A percentile compares a stretch with the other conserved stretches of the same genome.
Conservation (phyloP, 2,888 invertebrate genomes). For the Clostera curtula region DNA sequence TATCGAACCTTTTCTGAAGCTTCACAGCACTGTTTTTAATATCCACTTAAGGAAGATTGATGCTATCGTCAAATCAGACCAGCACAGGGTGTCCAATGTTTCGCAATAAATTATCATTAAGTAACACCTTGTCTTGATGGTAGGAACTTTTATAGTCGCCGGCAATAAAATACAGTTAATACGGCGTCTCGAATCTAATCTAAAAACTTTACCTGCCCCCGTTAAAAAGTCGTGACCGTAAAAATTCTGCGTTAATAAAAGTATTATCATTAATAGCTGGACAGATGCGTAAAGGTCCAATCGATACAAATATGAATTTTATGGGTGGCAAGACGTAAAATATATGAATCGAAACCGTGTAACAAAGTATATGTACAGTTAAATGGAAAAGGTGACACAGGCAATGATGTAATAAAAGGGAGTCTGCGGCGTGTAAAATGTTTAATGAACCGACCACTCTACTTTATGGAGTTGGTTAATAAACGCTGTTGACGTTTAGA, state of each 20-base stretch:
- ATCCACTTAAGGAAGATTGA: slow-evolving; percentile 61
- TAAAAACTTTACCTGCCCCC: slow-evolving; percentile 58
- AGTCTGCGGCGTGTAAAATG: slow-evolving; percentile 38
- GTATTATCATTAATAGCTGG: slow-evolving; percentile 36
- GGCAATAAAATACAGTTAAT: slow-evolving; percentile 52
- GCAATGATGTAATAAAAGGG: slow-evolving; percentile 60
- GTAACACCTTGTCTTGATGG: slow-evolving; percentile 61
- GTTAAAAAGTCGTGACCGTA: slow-evolving; percentile 41
- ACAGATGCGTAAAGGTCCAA: slow-evolving; percentile 31
- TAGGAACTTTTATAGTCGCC: slow-evolving; percentile 46
- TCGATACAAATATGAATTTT: slow-evolving; percentile 43
- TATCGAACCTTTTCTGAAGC: slow-evolving; percentile 34
- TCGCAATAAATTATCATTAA: slow-evolving; percentile 71
- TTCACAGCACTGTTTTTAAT: slow-evolving; percentile 41
- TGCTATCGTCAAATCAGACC: slow-evolving; percentile 51
- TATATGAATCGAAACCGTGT: slow-evolving; percentile 35
- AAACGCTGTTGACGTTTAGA: slow-evolving; percentile 45
- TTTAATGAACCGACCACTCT: slow-evolving; percentile 62
- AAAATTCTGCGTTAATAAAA: slow-evolving; percentile 34
- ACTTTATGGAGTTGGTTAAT: slow-evolving; percentile 60
- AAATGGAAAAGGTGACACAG: slow-evolving; percentile 36
- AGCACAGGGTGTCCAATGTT: slow-evolving; percentile 44
- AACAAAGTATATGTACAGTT: slow-evolving; percentile 35
- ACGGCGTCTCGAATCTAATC: slow-evolving; percentile 54
- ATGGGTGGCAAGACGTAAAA: slow-evolving; percentile 31